Evolutionary conservation across 2,113 vertebrate genomes (phyloP).

Genomic region (Pituophis catenifer): DNA sequence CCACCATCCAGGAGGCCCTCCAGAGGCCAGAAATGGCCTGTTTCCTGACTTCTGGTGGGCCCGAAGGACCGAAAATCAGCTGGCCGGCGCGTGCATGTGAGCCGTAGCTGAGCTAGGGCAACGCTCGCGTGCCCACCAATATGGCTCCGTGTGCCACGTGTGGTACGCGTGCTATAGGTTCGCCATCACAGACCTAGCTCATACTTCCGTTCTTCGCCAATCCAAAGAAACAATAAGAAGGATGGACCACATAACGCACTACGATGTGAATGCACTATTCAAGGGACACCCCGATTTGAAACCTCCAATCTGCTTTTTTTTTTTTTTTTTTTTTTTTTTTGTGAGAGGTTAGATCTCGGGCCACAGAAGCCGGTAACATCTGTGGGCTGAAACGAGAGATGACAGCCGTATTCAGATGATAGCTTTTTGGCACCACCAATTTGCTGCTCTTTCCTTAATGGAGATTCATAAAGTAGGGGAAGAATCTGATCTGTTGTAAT

Average conservation of each 20-base stretch:
- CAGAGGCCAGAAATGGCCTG: too few relatives aligned
- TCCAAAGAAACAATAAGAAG: not conserved
- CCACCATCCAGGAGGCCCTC: too few relatives aligned
- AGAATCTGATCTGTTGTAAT: not conserved
- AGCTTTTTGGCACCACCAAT: not conserved
- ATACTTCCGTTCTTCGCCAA: not conserved
- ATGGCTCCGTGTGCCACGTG: too few relatives aligned
- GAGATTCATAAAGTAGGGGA: not conserved
- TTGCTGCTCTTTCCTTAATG: not conserved
- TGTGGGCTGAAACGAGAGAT: not conserved
- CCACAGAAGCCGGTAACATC: too few relatives aligned
- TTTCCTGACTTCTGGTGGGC: too few relatives aligned
- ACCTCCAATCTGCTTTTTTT: not conserved
- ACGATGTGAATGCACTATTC: not conserved
- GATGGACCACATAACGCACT: not conserved
- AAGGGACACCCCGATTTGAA: not conserved
- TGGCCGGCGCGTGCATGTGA: too few relatives aligned
- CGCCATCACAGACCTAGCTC: not conserved
- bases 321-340: not conserved
- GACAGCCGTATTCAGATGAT: not conserved
- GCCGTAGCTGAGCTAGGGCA: too few relatives aligned
- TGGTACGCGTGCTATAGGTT: too few relatives aligned
- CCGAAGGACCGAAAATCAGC: too few relatives aligned
- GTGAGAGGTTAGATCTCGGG: not conserved
- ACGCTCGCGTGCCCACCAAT: too few relatives aligned